Percentiles rank a stretch among this genome's conserved stretches.
phyloP scores from a whole-genome alignment of 2,113 vertebrate genomes.

The Dermatemys mawii region DNA sequence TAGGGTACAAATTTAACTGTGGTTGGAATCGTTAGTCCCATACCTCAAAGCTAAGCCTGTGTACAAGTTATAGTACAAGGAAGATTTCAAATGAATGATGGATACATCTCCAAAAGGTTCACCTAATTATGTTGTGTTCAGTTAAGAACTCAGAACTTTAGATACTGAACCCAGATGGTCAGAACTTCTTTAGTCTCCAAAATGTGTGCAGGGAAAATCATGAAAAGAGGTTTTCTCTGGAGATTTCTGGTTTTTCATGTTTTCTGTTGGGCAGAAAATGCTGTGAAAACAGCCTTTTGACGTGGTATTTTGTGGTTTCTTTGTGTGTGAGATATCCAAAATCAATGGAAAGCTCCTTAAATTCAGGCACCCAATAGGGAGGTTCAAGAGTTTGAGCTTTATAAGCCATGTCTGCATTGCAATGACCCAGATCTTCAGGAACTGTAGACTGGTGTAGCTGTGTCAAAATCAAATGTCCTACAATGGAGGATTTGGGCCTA shows the following conservation, averaged over 20 bases:
- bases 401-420: background rate
- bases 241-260: background rate
- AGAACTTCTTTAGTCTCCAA: background rate
- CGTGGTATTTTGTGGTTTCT: background rate
- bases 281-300: background rate
- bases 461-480: background rate
- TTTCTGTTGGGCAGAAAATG: background rate
- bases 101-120: background rate
- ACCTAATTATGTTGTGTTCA: background rate
- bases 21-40: background rate
- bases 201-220: background rate
- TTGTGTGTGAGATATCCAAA: background rate
- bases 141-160: background rate
- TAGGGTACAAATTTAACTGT: background rate
- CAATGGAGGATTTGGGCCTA: background rate
- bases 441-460: background rate
- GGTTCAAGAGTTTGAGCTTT: conserved; percentile 12
- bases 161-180: accelerated
- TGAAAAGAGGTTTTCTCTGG: background rate
- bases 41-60: background rate
- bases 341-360: background rate
- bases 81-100: background rate
- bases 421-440: background rate
- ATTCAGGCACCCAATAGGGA: background rate
- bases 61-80: background rate